Evolutionary conservation across 2,888 invertebrate genomes (phyloP).

Genomic region (Norana najaformis): DNA sequence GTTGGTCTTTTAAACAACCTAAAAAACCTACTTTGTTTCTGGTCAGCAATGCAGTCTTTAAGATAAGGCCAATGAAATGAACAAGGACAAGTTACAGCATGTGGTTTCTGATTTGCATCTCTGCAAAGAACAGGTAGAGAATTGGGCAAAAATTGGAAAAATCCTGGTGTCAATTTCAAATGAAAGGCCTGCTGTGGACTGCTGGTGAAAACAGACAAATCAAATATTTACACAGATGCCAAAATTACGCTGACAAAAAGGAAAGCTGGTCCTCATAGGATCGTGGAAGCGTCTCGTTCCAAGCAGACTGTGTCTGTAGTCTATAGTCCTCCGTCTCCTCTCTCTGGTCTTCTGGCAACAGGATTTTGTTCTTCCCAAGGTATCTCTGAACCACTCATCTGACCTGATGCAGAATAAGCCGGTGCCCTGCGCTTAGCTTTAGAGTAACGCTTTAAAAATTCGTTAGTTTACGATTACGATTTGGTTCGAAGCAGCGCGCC

Average conservation of each 20-base stretch:
- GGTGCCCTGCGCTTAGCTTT: no score
- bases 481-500: constrained; percentile 13
- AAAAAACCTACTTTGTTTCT: background rate
- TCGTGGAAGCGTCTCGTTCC: background rate
- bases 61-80: background rate
- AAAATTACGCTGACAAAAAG: no score
- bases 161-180: background rate
- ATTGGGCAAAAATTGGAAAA: background rate
- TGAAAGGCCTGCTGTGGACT: background rate
- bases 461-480: no score
- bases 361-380: no score
- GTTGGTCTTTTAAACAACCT: background rate
- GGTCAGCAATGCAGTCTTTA: background rate
- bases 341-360: no score
- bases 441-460: no score
- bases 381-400: no score
- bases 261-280: no score
- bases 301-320: background rate
- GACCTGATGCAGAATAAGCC: no score
- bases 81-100: background rate
- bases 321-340: no score
- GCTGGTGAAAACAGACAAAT: no score
- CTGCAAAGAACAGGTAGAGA: background rate
- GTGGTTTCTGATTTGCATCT: background rate
- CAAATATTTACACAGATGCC: no score